phyloP scores from a whole-genome alignment of 2,113 vertebrate genomes.

The Edolisoma coerulescens region DNA sequence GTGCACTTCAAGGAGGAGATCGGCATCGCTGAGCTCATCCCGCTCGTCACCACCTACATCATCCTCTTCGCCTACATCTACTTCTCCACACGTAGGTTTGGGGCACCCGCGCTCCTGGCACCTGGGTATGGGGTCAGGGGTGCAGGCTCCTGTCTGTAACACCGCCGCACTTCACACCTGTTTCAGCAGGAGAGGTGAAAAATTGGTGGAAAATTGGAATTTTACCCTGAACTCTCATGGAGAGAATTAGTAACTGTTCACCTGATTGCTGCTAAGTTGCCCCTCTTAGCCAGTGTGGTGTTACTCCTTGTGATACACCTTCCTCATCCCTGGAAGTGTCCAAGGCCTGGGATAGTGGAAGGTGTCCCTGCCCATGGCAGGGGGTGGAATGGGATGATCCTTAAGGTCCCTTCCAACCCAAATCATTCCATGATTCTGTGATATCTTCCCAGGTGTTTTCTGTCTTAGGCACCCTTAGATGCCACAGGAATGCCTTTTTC shows the following conservation, averaged over 20 bases:
- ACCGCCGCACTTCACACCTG: background rate
- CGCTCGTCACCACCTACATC: slow-evolving; percentile 97
- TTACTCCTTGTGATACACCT: background rate
- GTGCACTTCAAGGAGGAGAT: slow-evolving; percentile 99
- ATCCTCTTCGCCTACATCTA: slow-evolving; percentile 99
- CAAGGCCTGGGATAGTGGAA: background rate
- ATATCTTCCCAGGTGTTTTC: background rate
- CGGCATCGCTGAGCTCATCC: slow-evolving; percentile 92
- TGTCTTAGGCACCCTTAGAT: background rate
- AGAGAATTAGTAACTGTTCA: background rate
- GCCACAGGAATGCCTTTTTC: background rate
- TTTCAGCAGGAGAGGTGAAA: background rate
- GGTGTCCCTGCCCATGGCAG: background rate
- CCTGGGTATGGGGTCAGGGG: accelerated
- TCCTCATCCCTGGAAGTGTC: background rate
- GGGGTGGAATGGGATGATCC: no score
- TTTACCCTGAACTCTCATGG: accelerated
- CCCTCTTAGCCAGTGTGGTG: background rate
- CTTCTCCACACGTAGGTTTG: slow-evolving; percentile 92
- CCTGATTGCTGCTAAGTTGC: background rate
- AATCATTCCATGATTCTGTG: background rate
- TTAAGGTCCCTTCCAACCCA: background rate
- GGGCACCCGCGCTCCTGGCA: background rate
- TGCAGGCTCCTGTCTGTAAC: accelerated
- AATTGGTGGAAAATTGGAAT: background rate